Conservation (phyloP, 2,113 vertebrate genomes). For the Noctilio leporinus region DNA sequence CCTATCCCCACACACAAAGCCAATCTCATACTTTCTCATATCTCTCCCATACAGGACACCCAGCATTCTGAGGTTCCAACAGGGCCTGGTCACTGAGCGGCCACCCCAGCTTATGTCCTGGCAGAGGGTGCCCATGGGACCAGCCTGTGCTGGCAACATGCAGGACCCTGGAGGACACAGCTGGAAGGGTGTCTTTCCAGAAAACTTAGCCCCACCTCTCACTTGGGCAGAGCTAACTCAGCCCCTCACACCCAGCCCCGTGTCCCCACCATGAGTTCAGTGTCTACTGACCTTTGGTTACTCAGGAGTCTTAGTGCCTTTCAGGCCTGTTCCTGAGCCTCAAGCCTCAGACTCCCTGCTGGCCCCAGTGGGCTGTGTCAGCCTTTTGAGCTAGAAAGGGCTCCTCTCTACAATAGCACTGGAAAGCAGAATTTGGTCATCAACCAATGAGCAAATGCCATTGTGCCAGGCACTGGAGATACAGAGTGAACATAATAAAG, state of each 20-base stretch:
- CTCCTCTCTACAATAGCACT: neutral
- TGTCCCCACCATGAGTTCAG: neutral
- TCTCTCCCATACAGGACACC: neutral
- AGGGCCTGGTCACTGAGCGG: neutral
- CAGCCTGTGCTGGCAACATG: no score
- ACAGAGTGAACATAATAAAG: no score
- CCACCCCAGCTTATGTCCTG: neutral
- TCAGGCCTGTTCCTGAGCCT: neutral
- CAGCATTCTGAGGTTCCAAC: neutral
- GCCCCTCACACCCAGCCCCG: neutral
- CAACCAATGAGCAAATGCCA: neutral
- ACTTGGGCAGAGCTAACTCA: neutral
- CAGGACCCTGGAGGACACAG: neutral
- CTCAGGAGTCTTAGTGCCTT: neutral
- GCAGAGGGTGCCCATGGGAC: neutral
- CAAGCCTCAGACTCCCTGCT: neutral
- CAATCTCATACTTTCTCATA: neutral
- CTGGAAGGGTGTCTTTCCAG: neutral
- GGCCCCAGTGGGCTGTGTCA: no score
- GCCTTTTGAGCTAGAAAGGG: neutral
- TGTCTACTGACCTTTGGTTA: neutral
- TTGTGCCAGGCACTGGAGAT: fast-evolving
- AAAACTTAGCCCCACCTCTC: neutral
- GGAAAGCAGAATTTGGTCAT: neutral
- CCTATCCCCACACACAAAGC: neutral